A percentile compares a stretch with the other conserved stretches of the same genome.
These are phyloP conservation scores for Lycocerus yunnanus DNA, from an alignment of 2,888 invertebrate species.

Conservation along the genomic window DNA sequence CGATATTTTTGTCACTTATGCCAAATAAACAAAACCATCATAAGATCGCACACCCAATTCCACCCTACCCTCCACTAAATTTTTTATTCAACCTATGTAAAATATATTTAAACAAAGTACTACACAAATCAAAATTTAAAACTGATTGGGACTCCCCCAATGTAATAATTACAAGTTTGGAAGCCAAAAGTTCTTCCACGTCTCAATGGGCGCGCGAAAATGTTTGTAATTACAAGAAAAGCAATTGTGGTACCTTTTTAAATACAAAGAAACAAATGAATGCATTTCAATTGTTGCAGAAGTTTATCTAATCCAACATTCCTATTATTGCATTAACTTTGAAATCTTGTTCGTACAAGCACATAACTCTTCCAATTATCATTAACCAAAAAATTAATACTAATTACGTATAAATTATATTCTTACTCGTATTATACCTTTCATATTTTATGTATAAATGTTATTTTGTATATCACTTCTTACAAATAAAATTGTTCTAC, in stretches of 20 bases:
- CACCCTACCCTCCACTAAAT: neutral
- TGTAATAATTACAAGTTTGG: neutral
- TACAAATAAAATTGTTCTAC: conserved; percentile 39
- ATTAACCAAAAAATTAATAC: conserved; percentile 29
- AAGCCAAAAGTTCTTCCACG: neutral
- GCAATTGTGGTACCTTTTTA: neutral
- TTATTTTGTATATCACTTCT: conserved; percentile 49
- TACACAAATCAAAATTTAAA: neutral
- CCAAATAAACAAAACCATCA: neutral
- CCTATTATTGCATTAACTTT: conserved; percentile 42
- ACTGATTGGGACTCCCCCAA: neutral
- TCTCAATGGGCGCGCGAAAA: neutral
- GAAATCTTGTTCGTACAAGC: conserved; percentile 39
- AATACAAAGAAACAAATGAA: neutral
- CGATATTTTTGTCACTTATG: neutral
- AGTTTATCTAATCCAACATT: conserved; percentile 47
- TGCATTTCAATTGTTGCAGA: conserved; percentile 42
- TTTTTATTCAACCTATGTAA: neutral
- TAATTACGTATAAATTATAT: conserved; percentile 16
- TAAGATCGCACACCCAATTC: neutral
- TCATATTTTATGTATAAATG: conserved; percentile 47
- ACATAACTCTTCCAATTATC: conserved; percentile 43
- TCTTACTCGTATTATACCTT: conserved; percentile 30
- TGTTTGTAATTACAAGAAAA: neutral
- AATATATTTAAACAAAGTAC: neutral